Evolutionary conservation across 1,140 invertebrate species (phyloP), one percentile per base, ranked within the genome.

Genomic region (Polypedilum pembai): DNA sequence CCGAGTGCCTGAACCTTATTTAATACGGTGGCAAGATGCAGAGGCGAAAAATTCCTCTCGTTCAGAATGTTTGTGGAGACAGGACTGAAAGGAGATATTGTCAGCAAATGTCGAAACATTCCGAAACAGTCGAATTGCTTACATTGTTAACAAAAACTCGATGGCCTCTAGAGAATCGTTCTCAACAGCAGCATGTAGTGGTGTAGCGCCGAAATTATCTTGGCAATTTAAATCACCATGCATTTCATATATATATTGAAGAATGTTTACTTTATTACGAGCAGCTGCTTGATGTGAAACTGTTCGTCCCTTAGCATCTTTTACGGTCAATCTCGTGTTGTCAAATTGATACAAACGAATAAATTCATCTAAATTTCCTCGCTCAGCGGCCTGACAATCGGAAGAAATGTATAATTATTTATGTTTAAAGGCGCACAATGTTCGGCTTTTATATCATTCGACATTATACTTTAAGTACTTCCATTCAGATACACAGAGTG

Each of bases 291-390:
- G 89, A 82, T 94, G 93, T 4, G 90, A 86, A 1, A 90, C 87
- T 0, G 88, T 88, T 76, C 91, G 85, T 1, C 92, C 92, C 74
- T 89, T 85, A 3, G 83, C 85, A 83, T 95, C 92, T 75, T 85
- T 82, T 1, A 93, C 84, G 0, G 85, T 79, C 1, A 94, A 81
- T n/a, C 91, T 85, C 1, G 85, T 82, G 0, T 88, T 88, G 73
- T 94, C 90, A 24, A 85, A 86, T 40, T 87, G 82, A 78, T 89
- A 92, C 2, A 94, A 82, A 0, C 87, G 82, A 78, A 88, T 87
- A 78, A 95, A 92, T 79, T 92, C 91, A 74, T 91, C 89, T 18
- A 93, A 82, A 80, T 93, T 92, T 7, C 92, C 92, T 78, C 88
- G 89, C 79, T 92, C 90, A 2, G 92, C 92, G 7, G 91, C 90